Evolutionary conservation across 1,140 invertebrate species (phyloP).

Genomic region (Pseudomyrmex pallidus): DNA sequence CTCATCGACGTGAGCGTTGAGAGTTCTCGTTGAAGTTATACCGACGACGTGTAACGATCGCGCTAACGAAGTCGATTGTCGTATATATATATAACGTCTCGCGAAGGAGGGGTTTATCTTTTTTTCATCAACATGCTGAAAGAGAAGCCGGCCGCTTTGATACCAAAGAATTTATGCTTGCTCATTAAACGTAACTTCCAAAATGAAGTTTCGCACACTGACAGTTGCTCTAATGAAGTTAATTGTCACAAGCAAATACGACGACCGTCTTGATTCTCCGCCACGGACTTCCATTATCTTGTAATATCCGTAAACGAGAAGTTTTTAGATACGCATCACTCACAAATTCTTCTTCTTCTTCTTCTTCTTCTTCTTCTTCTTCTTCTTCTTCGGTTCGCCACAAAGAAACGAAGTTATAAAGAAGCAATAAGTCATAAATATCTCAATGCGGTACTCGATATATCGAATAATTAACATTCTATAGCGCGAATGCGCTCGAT

Average conservation of each 20-base stretch:
- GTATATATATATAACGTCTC: neutral
- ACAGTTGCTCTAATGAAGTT: constrained; percentile 41
- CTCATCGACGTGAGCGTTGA: constrained; percentile 26
- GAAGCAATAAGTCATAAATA: neutral
- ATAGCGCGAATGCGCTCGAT: too few species aligned
- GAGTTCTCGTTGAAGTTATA: constrained; percentile 22
- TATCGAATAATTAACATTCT: too few species aligned
- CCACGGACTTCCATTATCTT: neutral
- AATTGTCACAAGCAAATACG: constrained; percentile 30
- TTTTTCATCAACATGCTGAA: constrained; percentile 40
- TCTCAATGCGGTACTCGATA: too few species aligned
- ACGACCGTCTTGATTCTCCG: neutral
- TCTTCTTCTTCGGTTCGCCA: neutral
- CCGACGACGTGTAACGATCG: constrained; percentile 32
- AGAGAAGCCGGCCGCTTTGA: constrained; percentile 52
- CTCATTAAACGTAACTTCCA: constrained; percentile 48
- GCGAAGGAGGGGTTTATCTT: constrained; percentile 25
- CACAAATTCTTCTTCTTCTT: constrained; percentile 19
- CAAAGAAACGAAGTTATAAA: neutral
- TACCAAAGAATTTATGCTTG: constrained; percentile 34
- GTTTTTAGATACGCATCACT: neutral
- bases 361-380: constrained; percentile 10
- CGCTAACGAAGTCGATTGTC: constrained; percentile 58
- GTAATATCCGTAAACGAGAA: neutral
- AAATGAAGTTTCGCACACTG: constrained; percentile 25